A percentile compares a stretch with the other conserved stretches of the same genome.
phyloP scores from a whole-genome alignment of 2,888 invertebrate species.

The Nemotelus nigrinus region DNA sequence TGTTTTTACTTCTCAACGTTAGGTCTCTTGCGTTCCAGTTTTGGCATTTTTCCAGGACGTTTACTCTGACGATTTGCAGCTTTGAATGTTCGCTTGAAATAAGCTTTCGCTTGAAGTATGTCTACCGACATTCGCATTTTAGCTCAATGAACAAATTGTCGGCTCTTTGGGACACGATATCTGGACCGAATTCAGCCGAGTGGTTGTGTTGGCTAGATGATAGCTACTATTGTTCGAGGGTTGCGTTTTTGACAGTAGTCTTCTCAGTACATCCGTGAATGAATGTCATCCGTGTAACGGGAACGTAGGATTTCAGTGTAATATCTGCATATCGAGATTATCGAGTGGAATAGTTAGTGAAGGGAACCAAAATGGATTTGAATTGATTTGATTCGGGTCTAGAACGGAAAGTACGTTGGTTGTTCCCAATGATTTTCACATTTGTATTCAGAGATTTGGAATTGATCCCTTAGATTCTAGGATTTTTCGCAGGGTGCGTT shows the following conservation, averaged over 20 bases:
- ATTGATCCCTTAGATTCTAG: constrained; percentile 8
- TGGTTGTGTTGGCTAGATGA: constrained; percentile 10
- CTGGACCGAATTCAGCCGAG: constrained; percentile 21
- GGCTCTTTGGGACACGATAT: constrained; percentile 21
- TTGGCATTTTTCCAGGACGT: constrained; percentile 8
- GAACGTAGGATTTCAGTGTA: background rate
- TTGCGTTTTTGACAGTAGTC: constrained; percentile 34
- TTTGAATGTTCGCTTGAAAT: background rate
- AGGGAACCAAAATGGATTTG: background rate
- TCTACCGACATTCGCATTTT: too few species aligned
- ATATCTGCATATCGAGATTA: background rate
- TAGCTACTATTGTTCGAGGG: constrained; percentile 14
- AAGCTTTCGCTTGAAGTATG: too few species aligned
- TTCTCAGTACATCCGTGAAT: constrained; percentile 24
- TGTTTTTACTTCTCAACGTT: too few species aligned
- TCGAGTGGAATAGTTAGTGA: background rate
- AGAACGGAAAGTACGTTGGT: background rate
- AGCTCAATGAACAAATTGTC: constrained; percentile 29
- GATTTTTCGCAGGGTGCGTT: background rate
- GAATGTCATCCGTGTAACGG: constrained; percentile 22
- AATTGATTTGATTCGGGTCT: constrained; percentile 31
- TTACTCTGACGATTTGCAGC: background rate
- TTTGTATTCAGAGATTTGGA: constrained; percentile 28
- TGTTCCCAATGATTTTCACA: constrained; percentile 36
- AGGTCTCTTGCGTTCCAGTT: background rate